Evolutionary conservation across 2,113 vertebrate genomes (phyloP), one percentile per base, ranked within the genome.

Genomic region (Corvus moneduloides): DNA sequence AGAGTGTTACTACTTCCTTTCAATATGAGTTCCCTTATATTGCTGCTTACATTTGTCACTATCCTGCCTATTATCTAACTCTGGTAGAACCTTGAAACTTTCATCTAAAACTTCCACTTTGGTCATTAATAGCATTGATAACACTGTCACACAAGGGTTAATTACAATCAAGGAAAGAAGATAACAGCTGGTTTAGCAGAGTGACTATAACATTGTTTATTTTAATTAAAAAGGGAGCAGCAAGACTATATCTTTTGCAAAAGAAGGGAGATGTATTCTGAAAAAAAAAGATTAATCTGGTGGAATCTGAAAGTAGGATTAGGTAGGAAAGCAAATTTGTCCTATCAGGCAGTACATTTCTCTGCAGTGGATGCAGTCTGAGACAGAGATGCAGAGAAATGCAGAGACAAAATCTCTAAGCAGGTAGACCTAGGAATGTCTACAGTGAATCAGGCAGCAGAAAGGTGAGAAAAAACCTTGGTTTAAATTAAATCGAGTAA

Each of bases 381-480:
- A 90, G 94, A 87, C 30, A 71, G 39, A 63, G 87, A 90, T 11
- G 39, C 10, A 39, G 39, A 35, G 6, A 92, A 92, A 63, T 44
- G 30, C 56, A 74, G 71, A 69, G 43, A 87, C 21, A 87, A 84
- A 93, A 90, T 75, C 33, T 61, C 61, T 63, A 20, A 75, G 43
- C 80, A 93, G 91, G 96, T 93, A 92, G 35, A 56, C 15, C 61
- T 68, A 68, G 39, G 76, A 93, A 92, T 75, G 30, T 84, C 80
- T 72, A 61, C 30, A 92, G 55, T 10, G 49, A 74, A 90, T 35
- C 61, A 84, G 30, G 18, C 39, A 81, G 73, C 33, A 90, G 35
- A 63, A 7, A 35, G 19, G 39, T 39, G 46, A 92, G n/a, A 26
- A 59, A 88, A 74, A 2, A 2, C 12, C 30, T 71, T 67, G 33